A percentile compares a stretch with the other conserved stretches of the same genome.
Evolutionary conservation across 2,113 vertebrate genomes (phyloP).

Genomic region (Ailurus styani): DNA sequence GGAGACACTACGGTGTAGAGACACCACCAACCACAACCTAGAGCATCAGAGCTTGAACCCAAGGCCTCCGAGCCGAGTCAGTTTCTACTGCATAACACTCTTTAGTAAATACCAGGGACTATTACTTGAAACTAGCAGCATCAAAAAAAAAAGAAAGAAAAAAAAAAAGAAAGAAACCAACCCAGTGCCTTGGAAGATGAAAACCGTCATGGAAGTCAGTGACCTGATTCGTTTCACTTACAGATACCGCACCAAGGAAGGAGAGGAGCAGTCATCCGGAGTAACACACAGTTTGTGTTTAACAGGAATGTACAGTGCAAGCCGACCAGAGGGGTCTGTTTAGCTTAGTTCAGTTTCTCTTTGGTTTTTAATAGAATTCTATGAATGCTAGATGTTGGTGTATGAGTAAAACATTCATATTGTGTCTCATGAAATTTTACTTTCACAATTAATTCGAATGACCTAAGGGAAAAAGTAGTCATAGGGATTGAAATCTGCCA

Average conservation of each 20-base stretch:
- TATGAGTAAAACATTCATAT: neutral
- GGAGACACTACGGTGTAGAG: neutral
- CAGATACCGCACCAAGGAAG: neutral
- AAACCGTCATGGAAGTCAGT: neutral
- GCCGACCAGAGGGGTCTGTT: neutral
- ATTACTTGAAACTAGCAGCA: neutral
- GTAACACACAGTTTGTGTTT: neutral
- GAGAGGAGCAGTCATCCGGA: neutral
- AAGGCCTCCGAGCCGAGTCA: neutral
- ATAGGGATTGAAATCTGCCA: neutral
- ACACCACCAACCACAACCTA: neutral
- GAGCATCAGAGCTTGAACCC: neutral
- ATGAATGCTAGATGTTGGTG: conserved; percentile 20
- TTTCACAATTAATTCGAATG: neutral
- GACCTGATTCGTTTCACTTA: neutral
- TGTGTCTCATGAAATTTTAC: neutral
- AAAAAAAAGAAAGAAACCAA: neutral
- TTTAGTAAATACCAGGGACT: neutral
- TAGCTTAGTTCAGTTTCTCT: neutral
- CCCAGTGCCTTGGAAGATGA: neutral
- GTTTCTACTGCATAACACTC: neutral
- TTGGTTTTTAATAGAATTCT: neutral
- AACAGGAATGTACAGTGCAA: neutral
- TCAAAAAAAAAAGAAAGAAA: neutral
- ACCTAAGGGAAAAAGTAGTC: neutral